Conservation (phyloP, 2,888 invertebrate genomes). For the Carpatolechia fugitivella region DNA sequence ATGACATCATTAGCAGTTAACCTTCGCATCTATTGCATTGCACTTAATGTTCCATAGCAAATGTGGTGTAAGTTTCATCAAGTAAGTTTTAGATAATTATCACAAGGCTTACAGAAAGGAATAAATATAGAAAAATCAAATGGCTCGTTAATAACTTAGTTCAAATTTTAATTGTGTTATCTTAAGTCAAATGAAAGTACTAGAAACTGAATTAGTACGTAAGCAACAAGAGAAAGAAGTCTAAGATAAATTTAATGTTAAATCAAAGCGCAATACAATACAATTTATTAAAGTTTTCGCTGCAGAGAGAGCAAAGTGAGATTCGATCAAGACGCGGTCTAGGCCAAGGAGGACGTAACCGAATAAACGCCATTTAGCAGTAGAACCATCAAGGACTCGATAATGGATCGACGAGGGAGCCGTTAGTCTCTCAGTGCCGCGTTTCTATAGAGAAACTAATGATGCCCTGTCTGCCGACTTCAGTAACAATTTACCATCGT, state of each 20-base stretch:
- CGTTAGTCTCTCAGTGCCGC: not conserved
- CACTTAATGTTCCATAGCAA: not conserved
- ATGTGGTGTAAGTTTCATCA: not conserved
- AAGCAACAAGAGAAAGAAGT: too few relatives aligned
- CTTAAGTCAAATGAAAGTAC: too few relatives aligned
- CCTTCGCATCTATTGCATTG: not conserved
- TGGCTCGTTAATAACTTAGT: too few relatives aligned
- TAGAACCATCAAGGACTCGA: not conserved
- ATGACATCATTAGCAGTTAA: conserved; percentile 5
- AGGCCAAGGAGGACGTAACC: not conserved
- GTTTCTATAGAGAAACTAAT: conserved; percentile 14
- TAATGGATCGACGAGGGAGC: not conserved
- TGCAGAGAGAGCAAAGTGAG: not conserved
- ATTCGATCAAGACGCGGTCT: not conserved
- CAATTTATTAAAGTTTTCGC: not conserved
- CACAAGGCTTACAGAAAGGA: too few relatives aligned
- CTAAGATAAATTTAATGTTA: too few relatives aligned
- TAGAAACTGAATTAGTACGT: too few relatives aligned
- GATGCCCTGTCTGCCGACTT: conserved; percentile 7
- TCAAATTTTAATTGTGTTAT: too few relatives aligned
- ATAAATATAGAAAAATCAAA: too few relatives aligned
- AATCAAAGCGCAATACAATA: too few relatives aligned
- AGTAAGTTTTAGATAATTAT: too few relatives aligned
- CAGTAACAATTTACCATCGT: conserved; percentile 10
- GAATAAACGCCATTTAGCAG: not conserved